Conservation (phyloP, 2,113 vertebrate species). For the Syngnathoides biaculeatus region DNA sequence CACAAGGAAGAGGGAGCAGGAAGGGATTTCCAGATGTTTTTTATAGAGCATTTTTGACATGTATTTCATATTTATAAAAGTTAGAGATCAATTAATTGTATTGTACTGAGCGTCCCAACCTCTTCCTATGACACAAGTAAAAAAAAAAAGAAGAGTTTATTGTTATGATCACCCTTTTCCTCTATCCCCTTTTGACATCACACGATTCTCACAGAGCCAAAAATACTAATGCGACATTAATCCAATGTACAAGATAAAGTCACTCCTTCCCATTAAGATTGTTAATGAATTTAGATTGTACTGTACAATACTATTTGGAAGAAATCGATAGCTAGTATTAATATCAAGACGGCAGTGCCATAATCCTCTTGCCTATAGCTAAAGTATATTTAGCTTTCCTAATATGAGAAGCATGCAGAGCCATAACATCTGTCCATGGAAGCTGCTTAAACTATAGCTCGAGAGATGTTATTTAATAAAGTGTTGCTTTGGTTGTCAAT, state of each 20-base stretch:
- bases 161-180: background rate
- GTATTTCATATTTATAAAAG: background rate
- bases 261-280: too few relatives aligned
- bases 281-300: background rate
- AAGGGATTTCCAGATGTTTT: too few relatives aligned
- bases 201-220: background rate
- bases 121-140: background rate
- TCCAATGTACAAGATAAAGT: background rate
- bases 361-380: background rate
- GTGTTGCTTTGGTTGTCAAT: slow-evolving; percentile 21
- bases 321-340: background rate
- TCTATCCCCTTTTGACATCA: background rate
- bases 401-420: slow-evolving; percentile 16
- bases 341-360: background rate
- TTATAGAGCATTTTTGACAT: background rate
- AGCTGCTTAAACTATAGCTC: slow-evolving; percentile 11
- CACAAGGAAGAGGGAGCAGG: too few relatives aligned
- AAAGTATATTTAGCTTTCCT: slow-evolving; percentile 5
- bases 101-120: background rate
- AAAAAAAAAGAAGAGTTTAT: background rate
- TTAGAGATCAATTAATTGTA: background rate
- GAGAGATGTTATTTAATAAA: slow-evolving; percentile 36
- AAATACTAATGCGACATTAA: background rate
- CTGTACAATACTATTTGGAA: background rate
- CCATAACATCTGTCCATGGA: slow-evolving; percentile 16